Percentiles rank a stretch among this genome's conserved stretches.
These are phyloP conservation scores for Grantiella picta DNA, from an alignment of 2,113 vertebrate species.

Conservation along the genomic window DNA sequence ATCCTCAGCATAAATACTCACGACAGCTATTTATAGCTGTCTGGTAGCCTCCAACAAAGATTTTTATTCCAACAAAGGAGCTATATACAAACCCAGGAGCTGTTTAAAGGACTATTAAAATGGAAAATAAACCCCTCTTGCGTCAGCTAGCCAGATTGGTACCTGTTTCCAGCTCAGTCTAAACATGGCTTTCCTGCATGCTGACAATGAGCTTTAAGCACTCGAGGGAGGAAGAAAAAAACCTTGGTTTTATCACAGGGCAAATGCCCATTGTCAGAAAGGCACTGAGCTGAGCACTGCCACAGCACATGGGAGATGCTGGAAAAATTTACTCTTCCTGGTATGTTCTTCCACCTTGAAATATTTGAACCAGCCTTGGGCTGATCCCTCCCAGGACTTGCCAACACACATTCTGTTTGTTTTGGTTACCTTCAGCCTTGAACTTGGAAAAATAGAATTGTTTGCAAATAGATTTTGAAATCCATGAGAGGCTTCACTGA, in stretches of 20 bases:
- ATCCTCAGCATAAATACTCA: conserved; percentile 63
- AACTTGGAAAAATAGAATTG: background rate
- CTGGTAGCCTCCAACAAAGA: conserved; percentile 59
- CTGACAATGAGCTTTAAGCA: background rate
- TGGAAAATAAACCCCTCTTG: conserved; percentile 58
- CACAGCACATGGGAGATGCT: background rate
- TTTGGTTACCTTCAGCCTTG: background rate
- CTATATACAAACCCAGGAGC: conserved; percentile 39
- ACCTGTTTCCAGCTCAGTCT: conserved; percentile 9
- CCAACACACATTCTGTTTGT: background rate
- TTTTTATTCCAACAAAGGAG: conserved; percentile 77
- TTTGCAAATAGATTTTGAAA: background rate
- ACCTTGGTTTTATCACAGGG: background rate
- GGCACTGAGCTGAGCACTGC: background rate
- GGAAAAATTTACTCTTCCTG: background rate
- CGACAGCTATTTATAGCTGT: conserved; percentile 70
- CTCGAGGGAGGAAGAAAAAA: background rate
- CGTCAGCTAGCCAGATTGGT: background rate
- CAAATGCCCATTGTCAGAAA: background rate
- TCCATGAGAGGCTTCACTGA: background rate
- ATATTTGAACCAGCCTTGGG: background rate
- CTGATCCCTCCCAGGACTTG: background rate
- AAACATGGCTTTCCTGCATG: conserved; percentile 21
- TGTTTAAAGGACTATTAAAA: conserved; percentile 56
- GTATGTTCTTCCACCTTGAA: background rate